Conservation (phyloP, 2,113 vertebrate genomes). For the Gadus macrocephalus region DNA sequence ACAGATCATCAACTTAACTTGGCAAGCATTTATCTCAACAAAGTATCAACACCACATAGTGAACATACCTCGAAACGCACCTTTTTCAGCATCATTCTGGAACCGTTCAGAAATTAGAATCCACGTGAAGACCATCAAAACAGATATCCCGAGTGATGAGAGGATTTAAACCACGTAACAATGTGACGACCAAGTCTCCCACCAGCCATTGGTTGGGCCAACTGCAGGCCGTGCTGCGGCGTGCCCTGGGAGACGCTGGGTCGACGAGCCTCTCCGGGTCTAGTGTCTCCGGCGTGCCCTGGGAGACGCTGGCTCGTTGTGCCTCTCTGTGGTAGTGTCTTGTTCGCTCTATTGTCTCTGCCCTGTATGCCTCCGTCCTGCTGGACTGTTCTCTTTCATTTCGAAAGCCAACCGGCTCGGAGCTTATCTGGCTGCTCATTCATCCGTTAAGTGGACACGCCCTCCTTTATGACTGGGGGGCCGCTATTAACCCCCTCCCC, state of each 20-base stretch:
- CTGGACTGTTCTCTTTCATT: conserved; percentile 34
- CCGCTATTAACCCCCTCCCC: conserved; percentile 39
- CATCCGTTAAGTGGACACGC: conserved; percentile 59
- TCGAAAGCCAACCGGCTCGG: conserved; percentile 39
- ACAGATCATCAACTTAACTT: too few relatives aligned
- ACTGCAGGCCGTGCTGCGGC: too few relatives aligned
- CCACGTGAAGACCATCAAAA: conserved; percentile 1
- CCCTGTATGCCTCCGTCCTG: conserved; percentile 38
- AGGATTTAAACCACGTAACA: too few relatives aligned
- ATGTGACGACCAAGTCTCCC: neutral
- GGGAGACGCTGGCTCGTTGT: conserved; percentile 6
- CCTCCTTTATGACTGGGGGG: conserved; percentile 65
- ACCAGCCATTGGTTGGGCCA: too few relatives aligned
- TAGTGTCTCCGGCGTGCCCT: neutral
- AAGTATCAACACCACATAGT: too few relatives aligned
- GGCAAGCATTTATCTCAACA: too few relatives aligned
- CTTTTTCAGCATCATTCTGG: conserved; percentile 59
- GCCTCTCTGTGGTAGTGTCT: conserved; percentile 51
- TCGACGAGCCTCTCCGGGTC: too few relatives aligned
- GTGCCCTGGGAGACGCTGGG: too few relatives aligned
- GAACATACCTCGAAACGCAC: conserved; percentile 61
- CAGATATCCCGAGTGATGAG: neutral
- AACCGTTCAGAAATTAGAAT: neutral
- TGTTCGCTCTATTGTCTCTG: conserved; percentile 16
- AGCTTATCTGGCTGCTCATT: conserved; percentile 57